Evolutionary conservation across 1,140 invertebrate species (phyloP), one percentile per base, ranked within the genome.

Genomic region (Globodera ellingtonae): DNA sequence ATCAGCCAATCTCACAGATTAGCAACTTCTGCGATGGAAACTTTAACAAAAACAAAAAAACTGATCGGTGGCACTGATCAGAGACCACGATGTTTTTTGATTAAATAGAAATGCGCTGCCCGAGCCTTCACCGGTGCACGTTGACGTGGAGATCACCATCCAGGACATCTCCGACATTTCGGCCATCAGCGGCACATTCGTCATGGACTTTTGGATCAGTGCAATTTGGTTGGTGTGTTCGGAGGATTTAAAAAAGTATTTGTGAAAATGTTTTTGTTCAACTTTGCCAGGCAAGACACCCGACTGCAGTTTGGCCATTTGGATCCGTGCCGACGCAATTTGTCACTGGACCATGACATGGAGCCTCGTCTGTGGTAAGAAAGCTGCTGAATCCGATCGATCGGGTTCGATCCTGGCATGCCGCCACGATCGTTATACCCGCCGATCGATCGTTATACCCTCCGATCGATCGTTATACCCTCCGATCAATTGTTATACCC

Each of bases 281-380:
- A 72, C n/a, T 72, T 48, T 9, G 24, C 52, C 9, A 75, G 73
- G 87, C 83, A 87, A 50, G 87, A 88, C 78, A 81, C 72, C n/a
- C 73, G 87, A 75, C 81, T 83, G n/a, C 18, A 77, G 50, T 87
- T 87, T 71, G 76, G 72, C 13, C 86, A 87, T 56, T 72, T 88
- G 24, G 87, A 89, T 72, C 87, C 87, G 13, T 88, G 87, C 73
- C 71, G 87, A 0, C 80, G 78, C 24, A 88, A 88, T 76, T 69
- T 88, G 13, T 88, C 87, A 21, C 52, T 88, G n/a, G 87, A 88
- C 79, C 87, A 88, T 71, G 87, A 88, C 67, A 89, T 89, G 86
- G 87, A 88, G 76, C 88, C 87, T 15, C 81, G 83, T 72, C 72
- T 88, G 5, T 88, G 87, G 87, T 86, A 80, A 80, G 70, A 71